Evolutionary conservation across 2,113 vertebrate genomes (phyloP).

Genomic region (Ptilorrhoa leucosticta): DNA sequence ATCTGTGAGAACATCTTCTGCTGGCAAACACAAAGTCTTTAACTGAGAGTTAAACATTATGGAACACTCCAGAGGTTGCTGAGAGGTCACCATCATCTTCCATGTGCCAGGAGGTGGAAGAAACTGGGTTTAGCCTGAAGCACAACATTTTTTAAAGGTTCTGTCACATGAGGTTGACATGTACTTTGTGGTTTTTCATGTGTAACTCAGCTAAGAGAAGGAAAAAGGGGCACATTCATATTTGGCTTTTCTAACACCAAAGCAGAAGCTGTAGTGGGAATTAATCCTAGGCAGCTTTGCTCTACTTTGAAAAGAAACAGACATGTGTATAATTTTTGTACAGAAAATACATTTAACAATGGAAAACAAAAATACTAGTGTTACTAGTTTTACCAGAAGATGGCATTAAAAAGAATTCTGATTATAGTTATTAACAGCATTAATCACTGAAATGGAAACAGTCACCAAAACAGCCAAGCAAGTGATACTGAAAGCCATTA

Average conservation of each 20-base stretch:
- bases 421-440: background rate
- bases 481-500: background rate
- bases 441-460: background rate
- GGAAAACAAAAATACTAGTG: background rate
- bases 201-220: background rate
- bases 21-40: background rate
- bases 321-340: background rate
- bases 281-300: background rate
- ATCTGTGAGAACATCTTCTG: background rate
- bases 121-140: background rate
- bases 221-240: background rate
- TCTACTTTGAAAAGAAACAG: background rate
- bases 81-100: background rate
- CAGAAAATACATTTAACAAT: background rate
- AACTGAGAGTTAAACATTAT: background rate
- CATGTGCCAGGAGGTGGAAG: background rate
- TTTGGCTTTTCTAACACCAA: background rate
- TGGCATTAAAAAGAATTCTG: background rate
- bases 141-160: background rate
- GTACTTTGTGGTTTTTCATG: background rate
- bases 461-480: background rate
- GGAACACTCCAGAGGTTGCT: background rate
- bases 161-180: accelerated
- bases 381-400: background rate
- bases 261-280: background rate